These are phyloP conservation scores for Torymus texanus DNA, from an alignment of 2,888 invertebrate genomes.

Conservation along the genomic window DNA sequence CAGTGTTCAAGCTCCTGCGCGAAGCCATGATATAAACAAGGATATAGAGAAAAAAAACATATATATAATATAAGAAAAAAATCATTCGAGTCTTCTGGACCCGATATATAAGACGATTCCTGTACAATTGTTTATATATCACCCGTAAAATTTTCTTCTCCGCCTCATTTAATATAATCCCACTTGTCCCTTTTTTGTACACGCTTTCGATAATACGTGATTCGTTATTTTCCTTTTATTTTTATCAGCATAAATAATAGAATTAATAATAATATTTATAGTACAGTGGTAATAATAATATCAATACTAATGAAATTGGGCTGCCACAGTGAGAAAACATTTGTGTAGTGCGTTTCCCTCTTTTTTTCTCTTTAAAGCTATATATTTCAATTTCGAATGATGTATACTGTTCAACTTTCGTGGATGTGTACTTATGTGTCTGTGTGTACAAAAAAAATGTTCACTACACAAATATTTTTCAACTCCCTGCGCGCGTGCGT, in stretches of 20 bases:
- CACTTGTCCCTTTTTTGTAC: conserved; percentile 18
- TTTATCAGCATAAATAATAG: conserved; percentile 35
- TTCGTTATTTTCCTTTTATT: not conserved
- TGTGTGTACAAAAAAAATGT: no score
- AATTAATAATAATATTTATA: conserved; percentile 39
- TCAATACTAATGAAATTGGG: conserved; percentile 16
- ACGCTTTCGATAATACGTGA: conserved; percentile 21
- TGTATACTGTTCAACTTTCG: no score
- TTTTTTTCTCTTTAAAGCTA: not conserved
- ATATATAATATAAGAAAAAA: conserved; percentile 22
- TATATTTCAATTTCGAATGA: no score
- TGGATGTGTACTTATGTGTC: no score
- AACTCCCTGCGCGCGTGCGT: no score
- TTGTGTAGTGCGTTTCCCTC: not conserved
- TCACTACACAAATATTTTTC: no score
- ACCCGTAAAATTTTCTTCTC: conserved; percentile 39
- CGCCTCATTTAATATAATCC: not conserved
- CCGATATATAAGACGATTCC: conserved; percentile 31
- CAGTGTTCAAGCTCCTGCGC: conserved; percentile 68
- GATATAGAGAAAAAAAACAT: conserved; percentile 24
- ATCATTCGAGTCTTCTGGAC: conserved; percentile 36
- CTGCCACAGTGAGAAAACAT: not conserved
- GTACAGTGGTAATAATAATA: conserved; percentile 40
- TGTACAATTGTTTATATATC: conserved; percentile 48
- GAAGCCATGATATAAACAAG: conserved; percentile 52